Evolutionary conservation across 2,113 vertebrate species (phyloP).

Genomic region (Gasterosteus aculeatus): DNA sequence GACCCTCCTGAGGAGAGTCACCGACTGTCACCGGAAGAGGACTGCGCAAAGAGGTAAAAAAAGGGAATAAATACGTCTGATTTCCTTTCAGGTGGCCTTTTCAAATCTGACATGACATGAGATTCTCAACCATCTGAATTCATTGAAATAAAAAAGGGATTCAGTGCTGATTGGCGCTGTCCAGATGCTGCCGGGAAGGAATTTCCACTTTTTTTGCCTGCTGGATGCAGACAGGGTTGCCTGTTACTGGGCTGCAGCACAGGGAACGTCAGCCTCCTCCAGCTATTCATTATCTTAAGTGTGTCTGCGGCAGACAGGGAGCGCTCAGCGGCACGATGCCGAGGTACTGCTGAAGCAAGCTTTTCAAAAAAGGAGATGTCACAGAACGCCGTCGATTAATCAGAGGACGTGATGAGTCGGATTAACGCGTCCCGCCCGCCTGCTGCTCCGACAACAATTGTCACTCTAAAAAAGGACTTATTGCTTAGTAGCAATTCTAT

Average conservation of each 20-base stretch:
- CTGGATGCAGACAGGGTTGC: slow-evolving; percentile 65
- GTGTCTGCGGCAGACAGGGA: slow-evolving; percentile 67
- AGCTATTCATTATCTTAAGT: slow-evolving; percentile 79
- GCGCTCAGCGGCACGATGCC: slow-evolving; percentile 51
- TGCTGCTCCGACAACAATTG: slow-evolving; percentile 11
- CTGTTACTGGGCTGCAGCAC: slow-evolving; percentile 66
- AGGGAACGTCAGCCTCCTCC: slow-evolving; percentile 68
- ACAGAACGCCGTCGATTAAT: slow-evolving; percentile 59
- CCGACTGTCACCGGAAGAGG: slow-evolving; percentile 6
- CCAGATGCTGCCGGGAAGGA: slow-evolving; percentile 42
- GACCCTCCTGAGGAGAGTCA: slow-evolving; percentile 23
- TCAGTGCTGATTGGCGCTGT: slow-evolving; percentile 13
- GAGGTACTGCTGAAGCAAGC: slow-evolving; percentile 68
- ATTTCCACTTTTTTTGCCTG: slow-evolving; percentile 37
- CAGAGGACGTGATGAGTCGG: slow-evolving; percentile 44
- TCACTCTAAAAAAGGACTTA: not conserved
- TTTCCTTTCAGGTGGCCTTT: not conserved
- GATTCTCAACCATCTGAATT: slow-evolving; percentile 28
- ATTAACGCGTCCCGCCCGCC: slow-evolving; percentile 23
- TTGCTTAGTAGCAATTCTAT: slow-evolving; percentile 10
- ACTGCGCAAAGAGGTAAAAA: not conserved
- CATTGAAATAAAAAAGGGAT: slow-evolving; percentile 28
- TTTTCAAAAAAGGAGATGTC: slow-evolving; percentile 43
- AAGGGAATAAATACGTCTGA: slow-evolving; percentile 17
- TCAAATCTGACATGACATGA: slow-evolving; percentile 7